A percentile compares a stretch with the other conserved stretches of the same genome.
Conservation (phyloP, 2,888 invertebrate species). For the Cephus pygmeus region DNA sequence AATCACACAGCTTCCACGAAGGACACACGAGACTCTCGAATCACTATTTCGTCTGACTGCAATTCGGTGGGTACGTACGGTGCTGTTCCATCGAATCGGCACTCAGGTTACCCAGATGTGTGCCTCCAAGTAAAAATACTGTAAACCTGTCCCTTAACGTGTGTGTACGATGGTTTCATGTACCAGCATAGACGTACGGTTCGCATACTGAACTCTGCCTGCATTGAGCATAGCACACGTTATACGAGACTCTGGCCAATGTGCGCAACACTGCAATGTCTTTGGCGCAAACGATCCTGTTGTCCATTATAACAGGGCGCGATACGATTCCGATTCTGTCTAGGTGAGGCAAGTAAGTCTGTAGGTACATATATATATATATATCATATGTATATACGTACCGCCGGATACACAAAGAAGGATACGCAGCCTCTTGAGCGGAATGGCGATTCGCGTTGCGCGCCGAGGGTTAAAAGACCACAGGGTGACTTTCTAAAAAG, state of each 20-base stretch:
- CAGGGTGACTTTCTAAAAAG: not conserved
- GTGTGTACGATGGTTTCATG: constrained; percentile 11
- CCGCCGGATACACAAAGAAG: not conserved
- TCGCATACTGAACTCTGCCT: not conserved
- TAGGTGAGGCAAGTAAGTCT: not conserved
- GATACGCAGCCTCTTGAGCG: not conserved
- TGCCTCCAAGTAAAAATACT: constrained; percentile 17
- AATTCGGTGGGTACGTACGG: constrained; percentile 13
- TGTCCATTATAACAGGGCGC: not conserved
- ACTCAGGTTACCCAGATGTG: constrained; percentile 34
- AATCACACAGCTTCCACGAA: not conserved
- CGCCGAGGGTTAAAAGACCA: not conserved
- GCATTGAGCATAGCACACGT: not conserved
- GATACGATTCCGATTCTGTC: not conserved
- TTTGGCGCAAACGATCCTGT: not conserved
- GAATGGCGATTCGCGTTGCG: not conserved
- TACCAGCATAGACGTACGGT: not conserved
- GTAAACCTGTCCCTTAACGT: constrained; percentile 28
- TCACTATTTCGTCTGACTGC: constrained; percentile 34
- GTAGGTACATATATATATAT: not conserved
- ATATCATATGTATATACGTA: not conserved
- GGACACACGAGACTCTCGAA: constrained; percentile 22
- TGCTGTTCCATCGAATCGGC: constrained; percentile 19
- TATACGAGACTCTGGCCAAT: not conserved
- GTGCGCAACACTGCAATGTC: not conserved